phyloP scores from a whole-genome alignment of 2,113 vertebrate genomes.

The Sphyrna mokarran region DNA sequence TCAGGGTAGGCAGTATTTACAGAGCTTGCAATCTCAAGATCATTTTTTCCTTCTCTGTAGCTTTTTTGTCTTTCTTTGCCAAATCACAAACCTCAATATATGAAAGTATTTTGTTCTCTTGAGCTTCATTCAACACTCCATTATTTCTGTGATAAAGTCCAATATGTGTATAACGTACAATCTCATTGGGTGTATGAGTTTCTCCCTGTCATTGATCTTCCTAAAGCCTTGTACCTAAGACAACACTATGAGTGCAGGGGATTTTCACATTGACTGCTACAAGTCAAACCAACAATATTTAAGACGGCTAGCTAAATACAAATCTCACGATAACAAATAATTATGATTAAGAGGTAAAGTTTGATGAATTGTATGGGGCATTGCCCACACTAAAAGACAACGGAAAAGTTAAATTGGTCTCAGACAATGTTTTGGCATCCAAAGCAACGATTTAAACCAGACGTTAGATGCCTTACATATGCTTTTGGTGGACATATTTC shows the following conservation, averaged over 20 bases:
- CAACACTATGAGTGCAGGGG: too few species aligned
- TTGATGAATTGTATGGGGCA: too few species aligned
- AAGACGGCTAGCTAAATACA: neutral
- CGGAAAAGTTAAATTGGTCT: neutral
- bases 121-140: neutral
- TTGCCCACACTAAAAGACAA: too few species aligned
- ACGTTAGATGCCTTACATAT: neutral
- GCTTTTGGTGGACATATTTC: too few species aligned
- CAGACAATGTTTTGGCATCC: neutral
- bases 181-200: neutral
- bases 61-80: neutral
- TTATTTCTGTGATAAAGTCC: neutral
- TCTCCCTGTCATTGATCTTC: neutral
- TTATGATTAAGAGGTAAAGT: too few species aligned
- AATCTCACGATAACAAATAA: neutral
- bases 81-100: neutral
- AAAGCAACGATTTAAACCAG: neutral
- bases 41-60: neutral
- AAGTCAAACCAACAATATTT: too few species aligned
- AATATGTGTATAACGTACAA: neutral
- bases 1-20: too few species aligned
- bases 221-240: too few species aligned
- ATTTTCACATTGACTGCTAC: too few species aligned
- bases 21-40: neutral
- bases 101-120: neutral